Evolutionary conservation across 2,113 vertebrate species (phyloP).

Genomic region (Asarcornis scutulata): DNA sequence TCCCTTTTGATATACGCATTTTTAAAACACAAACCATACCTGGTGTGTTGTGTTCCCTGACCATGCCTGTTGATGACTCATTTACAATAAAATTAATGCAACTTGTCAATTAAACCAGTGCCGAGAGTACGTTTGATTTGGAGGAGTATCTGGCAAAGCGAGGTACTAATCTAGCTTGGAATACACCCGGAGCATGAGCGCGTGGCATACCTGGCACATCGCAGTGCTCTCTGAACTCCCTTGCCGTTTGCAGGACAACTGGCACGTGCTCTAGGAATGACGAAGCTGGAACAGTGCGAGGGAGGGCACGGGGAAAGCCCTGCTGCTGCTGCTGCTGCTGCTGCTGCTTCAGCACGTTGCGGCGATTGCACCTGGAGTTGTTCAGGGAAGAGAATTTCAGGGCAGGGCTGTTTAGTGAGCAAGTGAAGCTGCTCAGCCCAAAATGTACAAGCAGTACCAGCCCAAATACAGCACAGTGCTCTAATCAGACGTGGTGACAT

Average conservation of each 20-base stretch:
- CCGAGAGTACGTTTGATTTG: neutral
- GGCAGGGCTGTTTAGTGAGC: rapidly evolving
- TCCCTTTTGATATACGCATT: neutral
- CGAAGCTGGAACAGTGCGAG: neutral
- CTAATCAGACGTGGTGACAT: neutral
- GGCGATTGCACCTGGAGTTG: neutral
- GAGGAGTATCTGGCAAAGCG: neutral
- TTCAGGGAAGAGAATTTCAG: neutral
- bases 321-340: rapidly evolving
- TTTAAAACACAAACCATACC: neutral
- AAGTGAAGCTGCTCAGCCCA: neutral
- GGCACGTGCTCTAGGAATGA: rapidly evolving
- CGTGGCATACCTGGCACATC: rapidly evolving
- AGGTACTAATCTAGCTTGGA: neutral
- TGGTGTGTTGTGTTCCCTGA: neutral
- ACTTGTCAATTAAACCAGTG: neutral
- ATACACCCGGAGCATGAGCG: neutral
- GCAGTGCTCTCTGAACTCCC: neutral
- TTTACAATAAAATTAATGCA: neutral
- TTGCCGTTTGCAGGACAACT: neutral
- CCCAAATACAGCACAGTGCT: too few species aligned
- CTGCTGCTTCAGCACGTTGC: rapidly evolving
- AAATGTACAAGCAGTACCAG: rapidly evolving
- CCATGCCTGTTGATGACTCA: neutral
- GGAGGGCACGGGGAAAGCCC: neutral